A percentile compares a stretch with the other conserved stretches of the same genome.
These are phyloP conservation scores for Hirundo rustica DNA, from an alignment of 2,797 vertebrate species.

Conservation along the genomic window DNA sequence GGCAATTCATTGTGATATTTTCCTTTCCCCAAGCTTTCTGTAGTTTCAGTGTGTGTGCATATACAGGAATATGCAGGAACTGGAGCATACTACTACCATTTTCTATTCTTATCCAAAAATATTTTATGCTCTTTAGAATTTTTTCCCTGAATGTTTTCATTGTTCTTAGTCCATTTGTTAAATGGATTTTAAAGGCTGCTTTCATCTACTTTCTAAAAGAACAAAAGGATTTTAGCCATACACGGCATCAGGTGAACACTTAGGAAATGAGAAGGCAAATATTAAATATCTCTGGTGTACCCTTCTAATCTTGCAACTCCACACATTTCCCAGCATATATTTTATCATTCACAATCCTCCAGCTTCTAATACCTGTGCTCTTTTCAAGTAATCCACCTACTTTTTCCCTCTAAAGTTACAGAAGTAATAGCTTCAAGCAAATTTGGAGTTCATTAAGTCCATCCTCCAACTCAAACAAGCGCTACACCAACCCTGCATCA, in stretches of 20 bases:
- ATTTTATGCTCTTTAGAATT: background rate
- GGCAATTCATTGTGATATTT: background rate
- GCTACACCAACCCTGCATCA: background rate
- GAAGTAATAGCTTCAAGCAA: background rate
- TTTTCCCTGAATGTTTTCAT: background rate
- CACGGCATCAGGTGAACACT: background rate
- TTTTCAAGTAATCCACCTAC: background rate
- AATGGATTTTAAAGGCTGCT: background rate
- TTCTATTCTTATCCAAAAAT: background rate
- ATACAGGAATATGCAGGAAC: background rate
- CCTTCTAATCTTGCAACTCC: background rate
- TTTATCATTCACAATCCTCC: background rate
- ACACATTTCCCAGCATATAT: accelerated
- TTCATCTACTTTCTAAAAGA: background rate
- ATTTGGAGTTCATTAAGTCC: background rate
- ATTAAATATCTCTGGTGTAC: background rate
- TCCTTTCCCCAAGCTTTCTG: background rate
- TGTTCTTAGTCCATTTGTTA: background rate
- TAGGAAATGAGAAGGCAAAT: background rate
- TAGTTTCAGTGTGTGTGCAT: background rate
- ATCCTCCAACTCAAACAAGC: background rate
- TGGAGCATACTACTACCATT: background rate
- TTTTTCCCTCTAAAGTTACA: background rate
- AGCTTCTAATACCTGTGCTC: background rate
- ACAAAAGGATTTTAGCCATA: background rate